Evolutionary conservation across 2,113 vertebrate genomes (phyloP).

Genomic region (Crotalus tigris): DNA sequence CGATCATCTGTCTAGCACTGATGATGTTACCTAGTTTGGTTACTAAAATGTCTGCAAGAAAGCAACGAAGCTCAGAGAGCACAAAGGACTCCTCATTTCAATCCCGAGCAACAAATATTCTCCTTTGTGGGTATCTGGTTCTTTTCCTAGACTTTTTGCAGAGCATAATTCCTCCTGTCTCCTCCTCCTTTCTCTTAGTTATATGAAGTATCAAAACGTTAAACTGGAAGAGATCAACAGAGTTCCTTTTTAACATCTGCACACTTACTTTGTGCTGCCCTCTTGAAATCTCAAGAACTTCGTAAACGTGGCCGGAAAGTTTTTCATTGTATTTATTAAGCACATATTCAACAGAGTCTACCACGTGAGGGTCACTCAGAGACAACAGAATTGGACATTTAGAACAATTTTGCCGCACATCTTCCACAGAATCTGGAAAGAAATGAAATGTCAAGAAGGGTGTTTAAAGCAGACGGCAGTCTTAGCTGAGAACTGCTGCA

Average conservation of each 20-base stretch:
- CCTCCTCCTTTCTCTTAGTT: neutral
- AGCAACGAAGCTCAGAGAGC: no score
- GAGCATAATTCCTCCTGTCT: neutral
- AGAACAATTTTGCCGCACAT: constrained; percentile 48
- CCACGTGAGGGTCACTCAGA: constrained; percentile 61
- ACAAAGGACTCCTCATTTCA: no score
- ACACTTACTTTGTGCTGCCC: constrained; percentile 63
- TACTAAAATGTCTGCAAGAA: no score
- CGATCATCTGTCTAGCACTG: no score
- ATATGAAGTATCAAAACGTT: neutral
- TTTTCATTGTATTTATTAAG: constrained; percentile 66
- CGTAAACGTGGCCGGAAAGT: constrained; percentile 44
- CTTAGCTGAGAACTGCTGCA: neutral
- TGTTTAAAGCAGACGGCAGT: neutral
- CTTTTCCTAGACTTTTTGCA: neutral
- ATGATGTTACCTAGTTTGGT: no score
- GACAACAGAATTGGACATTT: constrained; percentile 54
- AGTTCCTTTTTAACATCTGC: neutral
- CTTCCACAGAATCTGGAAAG: constrained; percentile 67
- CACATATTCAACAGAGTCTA: constrained; percentile 46
- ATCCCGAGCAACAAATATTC: no score
- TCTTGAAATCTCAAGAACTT: constrained; percentile 73
- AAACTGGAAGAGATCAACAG: neutral
- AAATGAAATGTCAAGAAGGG: neutral
- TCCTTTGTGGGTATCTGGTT: neutral